Conservation (phyloP, 2,797 vertebrate genomes). For the Sebastes elongatus region DNA sequence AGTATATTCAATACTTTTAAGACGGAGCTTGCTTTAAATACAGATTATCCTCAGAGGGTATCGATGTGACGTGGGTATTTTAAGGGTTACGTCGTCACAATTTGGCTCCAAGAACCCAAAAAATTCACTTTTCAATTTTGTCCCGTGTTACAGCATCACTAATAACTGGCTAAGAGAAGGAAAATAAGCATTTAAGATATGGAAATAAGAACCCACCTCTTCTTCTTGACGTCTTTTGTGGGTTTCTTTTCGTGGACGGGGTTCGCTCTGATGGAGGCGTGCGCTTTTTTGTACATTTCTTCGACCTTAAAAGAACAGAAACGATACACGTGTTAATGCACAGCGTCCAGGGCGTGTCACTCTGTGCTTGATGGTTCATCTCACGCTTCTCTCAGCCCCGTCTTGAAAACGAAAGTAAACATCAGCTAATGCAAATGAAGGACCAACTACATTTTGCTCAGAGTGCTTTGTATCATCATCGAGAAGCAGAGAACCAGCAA, state of each 20-base stretch:
- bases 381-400: not conserved
- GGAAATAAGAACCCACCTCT: conserved; percentile 85
- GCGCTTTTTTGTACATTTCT: conserved; percentile 98
- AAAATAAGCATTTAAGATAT: not conserved
- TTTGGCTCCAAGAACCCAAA: not conserved
- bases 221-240: conserved; percentile 94
- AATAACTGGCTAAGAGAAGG: not conserved
- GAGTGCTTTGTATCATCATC: conserved; percentile 64
- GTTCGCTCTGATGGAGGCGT: conserved; percentile 91
- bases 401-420: conserved; percentile 70
- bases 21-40: not conserved
- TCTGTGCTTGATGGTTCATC: rapidly evolving
- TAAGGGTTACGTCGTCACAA: not conserved
- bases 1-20: not conserved
- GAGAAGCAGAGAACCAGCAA: conserved; percentile 63
- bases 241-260: conserved; percentile 96
- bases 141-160: not conserved
- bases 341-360: rapidly evolving
- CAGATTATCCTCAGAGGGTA: not conserved
- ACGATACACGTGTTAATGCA: rapidly evolving
- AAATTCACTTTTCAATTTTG: not conserved
- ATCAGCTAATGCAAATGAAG: conserved; percentile 81
- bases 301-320: conserved; percentile 84
- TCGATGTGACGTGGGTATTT: not conserved
- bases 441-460: conserved; percentile 84